Conservation (phyloP, 2,113 vertebrate species). For the Rhegmatorhina hoffmannsi region DNA sequence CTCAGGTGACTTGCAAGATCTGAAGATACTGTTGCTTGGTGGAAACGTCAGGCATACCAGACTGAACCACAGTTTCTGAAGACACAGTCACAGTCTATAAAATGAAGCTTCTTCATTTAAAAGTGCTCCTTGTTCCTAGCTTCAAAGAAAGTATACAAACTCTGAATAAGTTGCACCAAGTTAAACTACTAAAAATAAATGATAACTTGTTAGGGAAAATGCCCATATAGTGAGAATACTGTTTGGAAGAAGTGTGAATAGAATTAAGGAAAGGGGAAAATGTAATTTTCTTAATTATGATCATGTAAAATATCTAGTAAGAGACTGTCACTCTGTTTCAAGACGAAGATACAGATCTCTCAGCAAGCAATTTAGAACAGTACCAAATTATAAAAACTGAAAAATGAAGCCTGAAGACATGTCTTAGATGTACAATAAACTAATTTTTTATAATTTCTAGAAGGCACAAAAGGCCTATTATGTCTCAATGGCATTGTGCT, state of each 20-base stretch:
- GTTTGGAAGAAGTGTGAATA: neutral
- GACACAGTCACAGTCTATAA: neutral
- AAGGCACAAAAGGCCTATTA: neutral
- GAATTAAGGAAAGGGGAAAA: neutral
- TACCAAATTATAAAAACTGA: neutral
- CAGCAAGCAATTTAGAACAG: neutral
- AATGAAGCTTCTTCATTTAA: neutral
- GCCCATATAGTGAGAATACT: neutral
- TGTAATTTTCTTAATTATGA: neutral
- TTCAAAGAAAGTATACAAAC: neutral
- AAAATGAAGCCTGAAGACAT: neutral
- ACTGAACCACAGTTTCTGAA: neutral
- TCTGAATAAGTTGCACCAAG: neutral
- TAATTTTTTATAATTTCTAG: neutral
- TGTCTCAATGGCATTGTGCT: neutral
- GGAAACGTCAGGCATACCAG: neutral
- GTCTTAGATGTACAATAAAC: neutral
- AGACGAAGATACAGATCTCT: neutral
- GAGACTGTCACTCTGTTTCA: neutral
- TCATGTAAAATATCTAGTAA: neutral
- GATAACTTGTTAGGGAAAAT: neutral
- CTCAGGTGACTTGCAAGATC: neutral
- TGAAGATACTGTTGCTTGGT: neutral
- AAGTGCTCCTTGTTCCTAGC: neutral
- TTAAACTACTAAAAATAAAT: neutral